These are phyloP conservation scores for Scrobipalpa costella DNA, from an alignment of 2,888 invertebrate species.

Conservation along the genomic window DNA sequence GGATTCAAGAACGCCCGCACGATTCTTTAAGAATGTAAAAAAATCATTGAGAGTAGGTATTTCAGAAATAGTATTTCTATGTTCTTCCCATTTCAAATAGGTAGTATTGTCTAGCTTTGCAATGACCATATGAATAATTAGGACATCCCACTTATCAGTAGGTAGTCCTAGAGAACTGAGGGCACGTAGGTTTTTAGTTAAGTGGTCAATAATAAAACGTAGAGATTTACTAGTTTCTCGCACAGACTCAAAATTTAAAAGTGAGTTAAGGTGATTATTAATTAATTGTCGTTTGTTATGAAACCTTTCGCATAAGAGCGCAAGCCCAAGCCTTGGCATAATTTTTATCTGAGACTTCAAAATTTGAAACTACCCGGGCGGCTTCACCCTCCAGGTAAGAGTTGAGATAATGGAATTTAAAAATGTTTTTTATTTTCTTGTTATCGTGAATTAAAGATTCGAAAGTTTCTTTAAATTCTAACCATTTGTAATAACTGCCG, in stretches of 20 bases:
- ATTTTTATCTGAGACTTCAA: background rate
- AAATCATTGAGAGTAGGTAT: no score
- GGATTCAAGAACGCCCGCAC: no score
- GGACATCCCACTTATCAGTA: constrained; percentile 10
- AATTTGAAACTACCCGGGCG: background rate
- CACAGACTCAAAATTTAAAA: background rate
- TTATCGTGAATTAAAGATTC: background rate
- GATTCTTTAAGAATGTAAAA: no score
- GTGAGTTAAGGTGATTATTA: background rate
- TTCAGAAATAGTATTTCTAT: background rate
- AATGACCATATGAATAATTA: background rate
- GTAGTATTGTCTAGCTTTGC: background rate
- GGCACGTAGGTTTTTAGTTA: constrained; percentile 7
- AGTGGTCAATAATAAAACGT: background rate
- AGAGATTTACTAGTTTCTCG: background rate
- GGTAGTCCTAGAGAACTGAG: background rate
- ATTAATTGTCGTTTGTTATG: background rate
- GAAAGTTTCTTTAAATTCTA: background rate
- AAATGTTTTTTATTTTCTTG: background rate
- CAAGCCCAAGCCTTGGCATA: background rate
- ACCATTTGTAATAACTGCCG: background rate
- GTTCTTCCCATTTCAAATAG: constrained; percentile 1
- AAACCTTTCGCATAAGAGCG: background rate
- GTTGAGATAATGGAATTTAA: background rate
- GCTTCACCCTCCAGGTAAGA: background rate